Conservation (phyloP, 2,888 invertebrate species). For the Pterobdella sp. region DNA sequence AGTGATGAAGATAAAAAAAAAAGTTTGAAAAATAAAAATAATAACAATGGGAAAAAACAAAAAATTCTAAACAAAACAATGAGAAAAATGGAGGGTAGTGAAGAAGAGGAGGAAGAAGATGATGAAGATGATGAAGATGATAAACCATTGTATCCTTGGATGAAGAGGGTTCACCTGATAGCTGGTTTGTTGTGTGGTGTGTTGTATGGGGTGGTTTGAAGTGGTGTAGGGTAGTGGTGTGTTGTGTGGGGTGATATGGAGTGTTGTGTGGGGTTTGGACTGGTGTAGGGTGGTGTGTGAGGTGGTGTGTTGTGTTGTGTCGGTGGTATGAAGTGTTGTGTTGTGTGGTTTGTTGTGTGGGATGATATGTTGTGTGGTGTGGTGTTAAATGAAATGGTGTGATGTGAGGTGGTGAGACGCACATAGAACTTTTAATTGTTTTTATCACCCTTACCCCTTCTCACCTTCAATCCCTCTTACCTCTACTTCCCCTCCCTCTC, state of each 20-base stretch:
- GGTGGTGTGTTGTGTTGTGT: neutral
- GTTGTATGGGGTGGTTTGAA: neutral
- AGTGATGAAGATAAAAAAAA: neutral
- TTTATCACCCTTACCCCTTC: neutral
- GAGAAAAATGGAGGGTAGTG: neutral
- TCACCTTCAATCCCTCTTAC: neutral
- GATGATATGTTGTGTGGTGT: neutral
- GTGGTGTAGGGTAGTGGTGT: neutral
- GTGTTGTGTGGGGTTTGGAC: neutral
- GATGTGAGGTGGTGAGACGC: neutral
- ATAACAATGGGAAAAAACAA: neutral
- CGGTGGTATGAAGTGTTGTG: neutral
- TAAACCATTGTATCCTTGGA: constrained; percentile 19
- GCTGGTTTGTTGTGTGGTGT: neutral
- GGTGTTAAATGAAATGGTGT: neutral
- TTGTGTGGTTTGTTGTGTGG: neutral
- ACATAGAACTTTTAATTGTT: too few relatives aligned
- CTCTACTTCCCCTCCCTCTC: neutral
- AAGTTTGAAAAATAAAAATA: neutral
- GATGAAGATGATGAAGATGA: constrained; percentile 16
- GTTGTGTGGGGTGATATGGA: neutral
- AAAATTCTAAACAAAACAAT: neutral
- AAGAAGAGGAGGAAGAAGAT: constrained; percentile 18
- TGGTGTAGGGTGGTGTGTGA: neutral
- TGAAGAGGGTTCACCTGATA: constrained; percentile 21